Evolutionary conservation across 1,140 invertebrate genomes (phyloP).

Genomic region (Megalopta genalis): DNA sequence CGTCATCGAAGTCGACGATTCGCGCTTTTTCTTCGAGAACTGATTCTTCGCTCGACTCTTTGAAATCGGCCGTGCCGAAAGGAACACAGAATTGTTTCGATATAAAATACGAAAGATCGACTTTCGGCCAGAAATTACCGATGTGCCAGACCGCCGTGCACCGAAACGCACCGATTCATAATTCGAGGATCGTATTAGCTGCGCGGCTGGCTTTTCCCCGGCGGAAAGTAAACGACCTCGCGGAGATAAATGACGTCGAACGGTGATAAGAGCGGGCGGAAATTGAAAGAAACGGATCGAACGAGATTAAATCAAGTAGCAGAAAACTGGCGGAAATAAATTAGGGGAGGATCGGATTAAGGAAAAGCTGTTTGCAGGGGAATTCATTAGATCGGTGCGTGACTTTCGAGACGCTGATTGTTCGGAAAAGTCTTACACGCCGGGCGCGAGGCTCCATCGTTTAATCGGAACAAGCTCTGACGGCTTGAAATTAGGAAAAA

Average conservation of each 20-base stretch:
- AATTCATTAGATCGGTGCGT: constrained; percentile 15
- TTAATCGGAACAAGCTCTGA: background rate
- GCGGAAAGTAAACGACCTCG: background rate
- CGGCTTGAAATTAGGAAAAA: background rate
- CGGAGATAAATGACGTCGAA: background rate
- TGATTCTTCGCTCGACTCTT: no score
- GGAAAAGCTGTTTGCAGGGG: background rate
- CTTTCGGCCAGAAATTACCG: no score
- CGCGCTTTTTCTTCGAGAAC: no score
- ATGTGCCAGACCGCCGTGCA: background rate
- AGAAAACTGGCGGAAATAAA: constrained; percentile 17
- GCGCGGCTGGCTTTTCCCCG: no score
- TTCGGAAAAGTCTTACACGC: background rate
- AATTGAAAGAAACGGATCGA: background rate
- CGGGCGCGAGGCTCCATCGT: background rate
- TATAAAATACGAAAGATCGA: no score
- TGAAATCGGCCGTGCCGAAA: no score
- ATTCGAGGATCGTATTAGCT: background rate
- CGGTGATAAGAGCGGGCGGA: background rate
- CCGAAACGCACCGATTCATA: background rate
- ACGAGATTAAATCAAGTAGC: background rate
- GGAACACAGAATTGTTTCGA: no score
- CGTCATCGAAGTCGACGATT: no score
- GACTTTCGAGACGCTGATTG: background rate
- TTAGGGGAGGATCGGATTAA: background rate